Conservation (phyloP, 2,888 invertebrate species). For the Horisme vitalbata region DNA sequence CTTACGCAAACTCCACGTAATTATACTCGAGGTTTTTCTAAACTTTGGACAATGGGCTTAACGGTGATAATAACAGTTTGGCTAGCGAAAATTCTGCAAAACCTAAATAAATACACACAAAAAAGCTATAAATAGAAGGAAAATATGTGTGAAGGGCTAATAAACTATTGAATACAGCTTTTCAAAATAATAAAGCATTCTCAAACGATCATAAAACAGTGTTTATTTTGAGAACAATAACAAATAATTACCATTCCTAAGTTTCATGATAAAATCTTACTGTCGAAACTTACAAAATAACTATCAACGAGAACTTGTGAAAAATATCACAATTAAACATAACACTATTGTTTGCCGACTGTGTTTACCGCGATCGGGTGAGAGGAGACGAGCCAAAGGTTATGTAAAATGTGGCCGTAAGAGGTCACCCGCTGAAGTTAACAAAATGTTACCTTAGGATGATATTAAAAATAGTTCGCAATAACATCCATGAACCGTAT, state of each 20-base stretch:
- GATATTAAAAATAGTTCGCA: too few relatives aligned
- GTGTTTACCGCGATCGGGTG: constrained; percentile 22
- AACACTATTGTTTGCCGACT: constrained; percentile 37
- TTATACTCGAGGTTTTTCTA: constrained; percentile 56
- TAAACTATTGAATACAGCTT: too few relatives aligned
- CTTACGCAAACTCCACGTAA: constrained; percentile 69
- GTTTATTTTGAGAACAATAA: too few relatives aligned
- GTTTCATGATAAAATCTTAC: constrained; percentile 18
- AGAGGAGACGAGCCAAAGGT: constrained; percentile 29
- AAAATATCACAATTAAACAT: constrained; percentile 38
- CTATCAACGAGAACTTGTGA: constrained; percentile 34
- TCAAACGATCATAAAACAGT: too few relatives aligned
- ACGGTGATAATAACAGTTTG: constrained; percentile 21
- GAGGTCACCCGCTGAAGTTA: constrained; percentile 21
- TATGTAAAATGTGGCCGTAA: constrained; percentile 28
- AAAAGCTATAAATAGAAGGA: not conserved
- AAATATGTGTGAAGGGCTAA: too few relatives aligned
- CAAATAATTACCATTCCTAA: too few relatives aligned
- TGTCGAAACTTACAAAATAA: constrained; percentile 25
- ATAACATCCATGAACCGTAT: too few relatives aligned
- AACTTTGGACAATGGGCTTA: constrained; percentile 56
- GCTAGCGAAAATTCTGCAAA: constrained; percentile 19
- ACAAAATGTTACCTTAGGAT: not conserved
- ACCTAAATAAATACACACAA: constrained; percentile 6
- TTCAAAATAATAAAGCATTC: too few relatives aligned